phyloP scores from a whole-genome alignment of 1,140 invertebrate species.

The Idris sp. region DNA sequence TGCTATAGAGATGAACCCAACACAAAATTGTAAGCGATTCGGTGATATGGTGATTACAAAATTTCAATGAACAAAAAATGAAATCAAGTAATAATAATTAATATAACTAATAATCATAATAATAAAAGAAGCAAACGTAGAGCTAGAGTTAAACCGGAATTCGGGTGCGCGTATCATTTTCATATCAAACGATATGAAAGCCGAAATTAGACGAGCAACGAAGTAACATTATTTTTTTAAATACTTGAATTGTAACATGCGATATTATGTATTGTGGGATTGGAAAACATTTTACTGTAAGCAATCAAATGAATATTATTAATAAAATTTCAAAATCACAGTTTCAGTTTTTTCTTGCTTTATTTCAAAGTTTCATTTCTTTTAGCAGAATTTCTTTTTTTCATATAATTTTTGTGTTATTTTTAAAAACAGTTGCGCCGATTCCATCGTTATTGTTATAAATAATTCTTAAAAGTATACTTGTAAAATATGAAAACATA shows the following conservation, averaged over 20 bases:
- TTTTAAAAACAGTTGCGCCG: no score
- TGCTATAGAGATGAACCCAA: constrained; percentile 17
- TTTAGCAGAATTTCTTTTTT: neutral
- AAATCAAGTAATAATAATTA: constrained; percentile 1
- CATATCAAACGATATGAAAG: constrained; percentile 57
- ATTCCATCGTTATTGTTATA: constrained; percentile 2
- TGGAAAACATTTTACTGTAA: constrained; percentile 61
- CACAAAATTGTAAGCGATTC: constrained; percentile 25
- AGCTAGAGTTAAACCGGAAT: constrained; percentile 49
- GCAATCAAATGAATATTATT: constrained; percentile 62
- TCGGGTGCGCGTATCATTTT: constrained; percentile 57
- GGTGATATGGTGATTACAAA: constrained; percentile 26
- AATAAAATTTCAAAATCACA: constrained; percentile 56
- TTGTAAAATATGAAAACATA: no score
- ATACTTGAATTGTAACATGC: constrained; percentile 60
- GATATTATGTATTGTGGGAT: constrained; percentile 64
- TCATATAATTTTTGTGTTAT: no score
- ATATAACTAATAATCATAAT: neutral
- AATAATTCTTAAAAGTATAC: no score
- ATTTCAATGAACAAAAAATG: constrained; percentile 10
- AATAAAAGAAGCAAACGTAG: constrained; percentile 26
- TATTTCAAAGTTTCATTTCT: neutral
- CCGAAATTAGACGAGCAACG: constrained; percentile 64
- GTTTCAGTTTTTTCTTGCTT: constrained; percentile 4
- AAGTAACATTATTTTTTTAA: constrained; percentile 67